Percentiles rank a stretch among this genome's conserved stretches.
Conservation (phyloP, 1,140 invertebrate species). For the Scaptomyza hsui region DNA sequence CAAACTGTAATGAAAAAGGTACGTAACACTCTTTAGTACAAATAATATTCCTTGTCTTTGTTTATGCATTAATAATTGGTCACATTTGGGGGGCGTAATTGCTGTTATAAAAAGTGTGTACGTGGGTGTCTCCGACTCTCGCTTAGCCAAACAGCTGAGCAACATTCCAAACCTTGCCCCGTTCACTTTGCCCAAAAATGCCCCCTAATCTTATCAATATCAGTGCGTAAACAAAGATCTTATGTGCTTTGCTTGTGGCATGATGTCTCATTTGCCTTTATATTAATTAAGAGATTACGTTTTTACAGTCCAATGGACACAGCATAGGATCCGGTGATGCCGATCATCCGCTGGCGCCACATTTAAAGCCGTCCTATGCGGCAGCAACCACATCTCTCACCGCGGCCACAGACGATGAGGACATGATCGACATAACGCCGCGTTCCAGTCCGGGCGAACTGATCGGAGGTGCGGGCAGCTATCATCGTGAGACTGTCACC, state of each 20-base stretch:
- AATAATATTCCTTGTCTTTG: not conserved
- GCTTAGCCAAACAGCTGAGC: slow-evolving; percentile 32
- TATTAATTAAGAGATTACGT: too few species aligned
- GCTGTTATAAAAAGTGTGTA: slow-evolving; percentile 33
- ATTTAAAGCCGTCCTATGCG: slow-evolving; percentile 44
- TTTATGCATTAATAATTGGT: slow-evolving; percentile 25
- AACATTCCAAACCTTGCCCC: slow-evolving; percentile 1
- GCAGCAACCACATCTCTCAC: slow-evolving; percentile 68
- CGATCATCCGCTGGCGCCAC: slow-evolving; percentile 73
- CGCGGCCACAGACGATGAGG: slow-evolving; percentile 85
- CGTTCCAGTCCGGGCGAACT: slow-evolving; percentile 78
- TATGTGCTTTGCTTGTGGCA: not conserved
- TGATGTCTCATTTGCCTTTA: not conserved
- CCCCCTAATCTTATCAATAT: slow-evolving; percentile 60
- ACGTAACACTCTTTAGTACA: slow-evolving; percentile 25
- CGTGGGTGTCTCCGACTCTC: slow-evolving; percentile 29
- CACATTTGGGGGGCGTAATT: slow-evolving; percentile 60
- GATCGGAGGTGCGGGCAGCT: slow-evolving; percentile 46
- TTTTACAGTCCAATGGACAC: slow-evolving; percentile 77
- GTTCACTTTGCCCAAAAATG: slow-evolving; percentile 16
- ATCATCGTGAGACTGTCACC: slow-evolving; percentile 66
- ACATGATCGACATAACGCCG: slow-evolving; percentile 88
- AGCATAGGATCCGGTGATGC: slow-evolving; percentile 55
- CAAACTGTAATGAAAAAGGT: slow-evolving; percentile 86
- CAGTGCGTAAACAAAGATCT: slow-evolving; percentile 55